Evolutionary conservation across 2,113 vertebrate genomes (phyloP).

Genomic region (Taxidea taxus): DNA sequence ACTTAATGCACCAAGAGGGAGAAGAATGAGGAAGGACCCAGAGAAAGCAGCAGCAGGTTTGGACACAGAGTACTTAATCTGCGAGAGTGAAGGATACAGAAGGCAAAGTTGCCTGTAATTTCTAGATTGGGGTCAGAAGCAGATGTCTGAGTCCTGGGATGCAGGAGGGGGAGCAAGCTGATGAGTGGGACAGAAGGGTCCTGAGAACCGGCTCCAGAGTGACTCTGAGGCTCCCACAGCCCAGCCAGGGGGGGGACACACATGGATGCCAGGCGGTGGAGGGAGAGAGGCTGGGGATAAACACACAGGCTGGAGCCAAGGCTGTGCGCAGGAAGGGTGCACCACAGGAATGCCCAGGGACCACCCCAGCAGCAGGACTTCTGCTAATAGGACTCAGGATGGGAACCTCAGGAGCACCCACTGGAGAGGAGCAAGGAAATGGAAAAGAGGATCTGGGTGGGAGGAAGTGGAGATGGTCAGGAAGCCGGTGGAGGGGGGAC

Average conservation of each 20-base stretch:
- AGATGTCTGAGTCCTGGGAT: background rate
- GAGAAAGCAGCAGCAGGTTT: background rate
- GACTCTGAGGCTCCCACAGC: background rate
- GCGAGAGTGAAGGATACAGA: background rate
- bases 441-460: background rate
- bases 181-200: accelerated
- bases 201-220: background rate
- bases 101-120: accelerated
- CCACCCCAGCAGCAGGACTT: too few species aligned
- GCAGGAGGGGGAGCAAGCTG: too few species aligned
- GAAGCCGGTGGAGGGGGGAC: too few species aligned
- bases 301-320: accelerated
- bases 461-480: background rate
- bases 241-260: background rate
- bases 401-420: too few species aligned
- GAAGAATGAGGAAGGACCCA: accelerated
- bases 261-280: accelerated
- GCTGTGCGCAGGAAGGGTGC: accelerated
- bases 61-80: background rate
- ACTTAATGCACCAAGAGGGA: accelerated
- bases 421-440: background rate
- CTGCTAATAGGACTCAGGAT: background rate
- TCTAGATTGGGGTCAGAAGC: accelerated
- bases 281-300: background rate
- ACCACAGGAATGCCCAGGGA: too few species aligned